A percentile compares a stretch with the other conserved stretches of the same genome.
These are phyloP conservation scores for Montipora sp. DNA, from an alignment of 64 coral and sea anemone species.

Conservation along the genomic window DNA sequence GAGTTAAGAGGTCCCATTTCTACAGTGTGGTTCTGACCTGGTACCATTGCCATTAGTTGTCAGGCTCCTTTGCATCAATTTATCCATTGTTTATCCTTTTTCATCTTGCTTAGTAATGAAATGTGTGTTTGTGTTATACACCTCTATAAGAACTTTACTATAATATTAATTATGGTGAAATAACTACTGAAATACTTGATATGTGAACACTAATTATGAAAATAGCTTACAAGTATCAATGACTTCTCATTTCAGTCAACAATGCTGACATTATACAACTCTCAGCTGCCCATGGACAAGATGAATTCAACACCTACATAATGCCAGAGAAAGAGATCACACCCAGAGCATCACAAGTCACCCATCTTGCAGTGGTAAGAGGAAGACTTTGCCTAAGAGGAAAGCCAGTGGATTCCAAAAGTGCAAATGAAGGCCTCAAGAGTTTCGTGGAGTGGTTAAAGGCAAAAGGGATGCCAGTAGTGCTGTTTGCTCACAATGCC, in stretches of 20 bases:
- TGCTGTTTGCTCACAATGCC: slow-evolving; percentile 16
- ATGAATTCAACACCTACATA: background rate
- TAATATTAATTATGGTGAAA: background rate
- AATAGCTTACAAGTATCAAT: background rate
- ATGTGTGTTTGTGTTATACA: slow-evolving; percentile 5
- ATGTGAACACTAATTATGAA: slow-evolving; percentile 20
- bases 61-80: slow-evolving; percentile 23
- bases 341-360: background rate
- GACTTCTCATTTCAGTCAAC: background rate
- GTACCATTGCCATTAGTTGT: slow-evolving; percentile 4
- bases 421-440: background rate
- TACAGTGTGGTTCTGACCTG: background rate
- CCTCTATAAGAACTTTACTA: background rate
- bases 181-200: slow-evolving; percentile 12
- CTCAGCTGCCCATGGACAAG: background rate
- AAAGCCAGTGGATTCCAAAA: background rate
- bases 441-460: background rate
- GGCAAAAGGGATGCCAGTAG: slow-evolving; percentile 6
- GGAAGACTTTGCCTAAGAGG: background rate
- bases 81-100: slow-evolving; percentile 6
- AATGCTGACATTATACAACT: background rate
- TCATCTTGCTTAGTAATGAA: slow-evolving; percentile 10
- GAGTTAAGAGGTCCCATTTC: background rate
- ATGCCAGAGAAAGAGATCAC: background rate
- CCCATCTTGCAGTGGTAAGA: background rate